Evolutionary conservation across 1,140 invertebrate genomes (phyloP), one percentile per base, ranked within the genome.

Genomic region (Liolophura sinensis): DNA sequence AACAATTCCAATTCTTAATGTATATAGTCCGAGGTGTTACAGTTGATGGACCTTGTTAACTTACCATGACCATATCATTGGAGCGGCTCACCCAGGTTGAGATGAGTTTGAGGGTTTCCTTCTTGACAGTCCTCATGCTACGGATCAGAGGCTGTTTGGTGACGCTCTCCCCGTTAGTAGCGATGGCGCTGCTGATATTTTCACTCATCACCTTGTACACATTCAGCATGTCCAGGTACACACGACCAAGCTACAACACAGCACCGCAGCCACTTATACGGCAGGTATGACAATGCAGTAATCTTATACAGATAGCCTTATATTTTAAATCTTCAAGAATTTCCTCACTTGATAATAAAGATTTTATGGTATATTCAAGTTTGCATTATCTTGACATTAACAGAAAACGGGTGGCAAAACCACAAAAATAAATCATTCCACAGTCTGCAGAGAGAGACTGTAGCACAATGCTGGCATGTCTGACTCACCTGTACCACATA

Each of bases 171-270:
- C 97, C 97, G 87, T 99, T 96, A 64, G 95, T 85, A 65, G 93
- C 89, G 80, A 99, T 98, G 50, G 97, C 96, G 85, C 94, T 92
- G 79, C 91, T 96, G 77, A 99, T 98, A 85, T 99, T 99, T 83
- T 96, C 93, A 82, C 95, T 98, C 92, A 98, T 98, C 60, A 94
- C 96, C 81, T 99, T 99, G 87, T 99, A 99, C 62, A 99, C 94
- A 88, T 98, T 98, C 63, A 99, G 86, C 96, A 99, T 98, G 85
- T 99, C 97, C 78, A 98, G 88, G 86, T 98, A 99, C 84, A 99
- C 98, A 79, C 95, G 88, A 59, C 96, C 95, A 75, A 99, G 88
- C 88, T 92, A 82, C 52, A 85, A 40, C 31, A 40, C 31, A 40
- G 3, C 31, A 40, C 31, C 31, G 9, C 3, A 3, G 9, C 9